Evolutionary conservation across 64 coral and sea anemone species (phyloP), one percentile per base, ranked within the genome.

Genomic region (Actinia tenebrosa): DNA sequence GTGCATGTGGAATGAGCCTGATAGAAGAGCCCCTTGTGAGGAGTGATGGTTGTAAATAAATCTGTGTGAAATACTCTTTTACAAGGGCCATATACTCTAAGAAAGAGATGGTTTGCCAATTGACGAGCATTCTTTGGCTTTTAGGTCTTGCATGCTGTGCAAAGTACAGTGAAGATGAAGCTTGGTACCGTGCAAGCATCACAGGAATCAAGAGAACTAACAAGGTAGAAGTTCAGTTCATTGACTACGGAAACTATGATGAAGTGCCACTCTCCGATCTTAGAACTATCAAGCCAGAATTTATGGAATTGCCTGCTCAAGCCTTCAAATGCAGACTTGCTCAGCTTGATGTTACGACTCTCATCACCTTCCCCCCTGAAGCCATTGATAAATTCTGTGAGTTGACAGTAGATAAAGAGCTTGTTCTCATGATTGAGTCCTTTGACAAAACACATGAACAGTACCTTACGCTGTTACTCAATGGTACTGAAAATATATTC

Each of bases 211-310:
- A 79, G 45, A 89, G 64, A 87, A 89, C 78, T 22, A 89, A 87
- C 11, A 84, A 64, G 6, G 94, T 96, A 0, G 94, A 96, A 79
- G 94, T 96, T 44, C 94, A 92, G 4, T 96, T 92, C 80, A 80
- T 96, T 37, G 94, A 96, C 69, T 96, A 96, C 85, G 94, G 94
- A 20, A 96, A 96, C 85, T 92, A 42, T 80, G 94, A 96, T 62
- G 47, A 79, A 3, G 80, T 96, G 59, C 80, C 91, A 13, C 66
- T 92, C 19, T 87, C 91, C 23, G 78, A 86, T n/a, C 10, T 92
- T 6, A 96, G 80, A 83, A 84, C 80, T 15, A 86, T 96, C 18
- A 89, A 87, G 44, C 68, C 87, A 3, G 88, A 96, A 77, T 92
- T 89, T 22, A 92, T 96, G 71, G 45, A 84, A 62, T 83, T 96